Evolutionary conservation across 2,797 vertebrate genomes (phyloP).

Genomic region (Hemitrygon akajei): DNA sequence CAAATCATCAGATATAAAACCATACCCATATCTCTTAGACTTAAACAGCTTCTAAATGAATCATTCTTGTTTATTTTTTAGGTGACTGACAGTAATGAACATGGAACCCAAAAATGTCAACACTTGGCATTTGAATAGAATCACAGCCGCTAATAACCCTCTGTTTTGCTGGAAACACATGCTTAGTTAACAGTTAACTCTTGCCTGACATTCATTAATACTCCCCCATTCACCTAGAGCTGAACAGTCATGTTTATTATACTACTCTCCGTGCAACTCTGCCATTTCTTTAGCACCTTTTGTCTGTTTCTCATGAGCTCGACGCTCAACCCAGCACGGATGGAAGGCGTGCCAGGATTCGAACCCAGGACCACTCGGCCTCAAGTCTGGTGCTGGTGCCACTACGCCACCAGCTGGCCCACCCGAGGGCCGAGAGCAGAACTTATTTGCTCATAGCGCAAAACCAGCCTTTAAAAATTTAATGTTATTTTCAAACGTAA

Average conservation of each 20-base stretch:
- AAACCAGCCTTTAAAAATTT: neutral
- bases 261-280: too few species aligned
- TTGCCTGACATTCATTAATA: neutral
- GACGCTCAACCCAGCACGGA: too few species aligned
- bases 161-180: neutral
- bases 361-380: too few species aligned
- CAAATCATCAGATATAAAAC: neutral
- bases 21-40: neutral
- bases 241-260: too few species aligned
- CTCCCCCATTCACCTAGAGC: too few species aligned
- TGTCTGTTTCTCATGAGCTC: too few species aligned
- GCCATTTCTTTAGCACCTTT: too few species aligned
- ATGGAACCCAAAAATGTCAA: neutral
- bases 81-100: neutral
- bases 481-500: neutral
- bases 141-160: neutral
- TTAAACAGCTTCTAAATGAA: neutral
- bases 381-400: too few species aligned
- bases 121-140: neutral
- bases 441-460: neutral
- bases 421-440: neutral
- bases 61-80: neutral
- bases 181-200: neutral
- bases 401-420: too few species aligned
- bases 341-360: too few species aligned